A percentile compares a stretch with the other conserved stretches of the same genome.
These are phyloP conservation scores for Callinectes sapidus DNA, from an alignment of 2,888 invertebrate species.

Conservation along the genomic window DNA sequence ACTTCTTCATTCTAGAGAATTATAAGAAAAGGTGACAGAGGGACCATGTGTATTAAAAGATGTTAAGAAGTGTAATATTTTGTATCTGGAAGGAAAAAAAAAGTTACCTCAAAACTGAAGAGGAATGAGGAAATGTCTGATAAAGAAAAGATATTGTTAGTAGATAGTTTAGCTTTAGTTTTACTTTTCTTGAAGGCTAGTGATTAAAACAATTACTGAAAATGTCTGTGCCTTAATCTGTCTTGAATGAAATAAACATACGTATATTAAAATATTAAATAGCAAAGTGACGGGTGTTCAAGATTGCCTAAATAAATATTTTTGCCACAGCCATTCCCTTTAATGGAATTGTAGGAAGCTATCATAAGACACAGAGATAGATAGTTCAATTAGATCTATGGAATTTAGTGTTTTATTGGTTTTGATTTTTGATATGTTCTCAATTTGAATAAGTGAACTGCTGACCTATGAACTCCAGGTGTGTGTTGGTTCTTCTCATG, in stretches of 20 bases:
- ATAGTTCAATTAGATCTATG: too few species aligned
- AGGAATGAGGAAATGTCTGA: constrained; percentile 17
- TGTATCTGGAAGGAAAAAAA: neutral
- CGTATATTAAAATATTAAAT: neutral
- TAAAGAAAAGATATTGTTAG: neutral
- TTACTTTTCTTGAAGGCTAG: neutral
- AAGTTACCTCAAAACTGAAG: neutral
- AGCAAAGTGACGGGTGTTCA: neutral
- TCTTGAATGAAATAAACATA: neutral
- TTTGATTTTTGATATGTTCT: neutral
- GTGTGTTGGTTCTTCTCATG: neutral
- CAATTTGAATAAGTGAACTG: neutral
- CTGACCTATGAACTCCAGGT: neutral
- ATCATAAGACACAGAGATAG: too few species aligned
- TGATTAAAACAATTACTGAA: neutral
- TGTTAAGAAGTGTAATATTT: too few species aligned
- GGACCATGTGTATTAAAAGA: neutral
- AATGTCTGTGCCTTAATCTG: neutral
- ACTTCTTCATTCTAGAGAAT: neutral
- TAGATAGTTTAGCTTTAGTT: neutral
- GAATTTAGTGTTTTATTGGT: neutral
- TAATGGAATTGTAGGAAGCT: too few species aligned
- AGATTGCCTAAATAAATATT: too few species aligned
- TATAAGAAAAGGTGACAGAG: neutral
- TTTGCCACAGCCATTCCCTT: too few species aligned